Percentiles rank a stretch among this genome's conserved stretches.
These are phyloP conservation scores for Diloba caeruleocephala DNA, from an alignment of 2,888 invertebrate genomes.

Conservation along the genomic window DNA sequence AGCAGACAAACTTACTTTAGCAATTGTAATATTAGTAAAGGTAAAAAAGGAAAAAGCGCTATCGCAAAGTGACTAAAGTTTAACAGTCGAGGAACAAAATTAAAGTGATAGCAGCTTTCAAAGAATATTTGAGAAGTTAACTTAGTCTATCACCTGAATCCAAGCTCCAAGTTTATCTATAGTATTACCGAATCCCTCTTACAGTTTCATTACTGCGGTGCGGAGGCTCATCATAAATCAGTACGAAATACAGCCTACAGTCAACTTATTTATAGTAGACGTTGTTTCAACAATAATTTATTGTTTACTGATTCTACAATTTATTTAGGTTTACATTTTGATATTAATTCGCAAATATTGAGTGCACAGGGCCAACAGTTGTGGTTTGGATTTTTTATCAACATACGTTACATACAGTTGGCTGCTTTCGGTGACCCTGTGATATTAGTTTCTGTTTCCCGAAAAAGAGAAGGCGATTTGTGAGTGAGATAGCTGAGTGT, in stretches of 20 bases:
- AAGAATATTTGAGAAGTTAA: constrained; percentile 34
- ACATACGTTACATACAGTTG: too few relatives aligned
- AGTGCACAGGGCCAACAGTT: too few relatives aligned
- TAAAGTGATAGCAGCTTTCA: constrained; percentile 37
- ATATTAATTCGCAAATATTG: constrained; percentile 13
- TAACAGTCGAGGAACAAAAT: constrained; percentile 32
- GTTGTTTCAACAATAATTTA: constrained; percentile 34
- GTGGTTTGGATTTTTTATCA: too few relatives aligned
- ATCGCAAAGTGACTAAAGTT: constrained; percentile 37
- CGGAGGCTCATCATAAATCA: constrained; percentile 56
- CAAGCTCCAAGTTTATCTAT: constrained; percentile 34
- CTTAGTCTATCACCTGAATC: constrained; percentile 34
- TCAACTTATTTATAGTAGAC: constrained; percentile 42
- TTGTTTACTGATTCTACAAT: constrained; percentile 17
- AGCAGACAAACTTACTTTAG: neutral
- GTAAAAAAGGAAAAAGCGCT: constrained; percentile 25
- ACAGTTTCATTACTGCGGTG: constrained; percentile 56
- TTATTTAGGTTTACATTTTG: constrained; percentile 14
- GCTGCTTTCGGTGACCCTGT: too few relatives aligned
- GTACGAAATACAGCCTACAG: constrained; percentile 50
- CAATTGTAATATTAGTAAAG: constrained; percentile 6
- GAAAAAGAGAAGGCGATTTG: too few relatives aligned
- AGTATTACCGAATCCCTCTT: constrained; percentile 26
- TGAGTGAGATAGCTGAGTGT: too few relatives aligned
- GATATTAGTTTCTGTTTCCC: too few relatives aligned